Conservation (phyloP, 2,888 invertebrate genomes). For the Rhodophaea formosa region DNA sequence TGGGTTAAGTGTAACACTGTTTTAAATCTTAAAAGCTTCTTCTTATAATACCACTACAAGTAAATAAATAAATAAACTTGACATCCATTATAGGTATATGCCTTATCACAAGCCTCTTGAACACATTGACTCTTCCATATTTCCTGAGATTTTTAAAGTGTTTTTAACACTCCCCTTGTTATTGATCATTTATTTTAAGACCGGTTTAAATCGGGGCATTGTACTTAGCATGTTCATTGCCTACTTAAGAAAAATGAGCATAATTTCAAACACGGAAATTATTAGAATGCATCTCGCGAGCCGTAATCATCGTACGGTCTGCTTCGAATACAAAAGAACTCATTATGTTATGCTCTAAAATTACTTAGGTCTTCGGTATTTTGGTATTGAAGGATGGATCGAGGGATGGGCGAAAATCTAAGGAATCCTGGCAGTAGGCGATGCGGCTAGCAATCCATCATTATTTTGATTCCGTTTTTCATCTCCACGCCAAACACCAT, state of each 20-base stretch:
- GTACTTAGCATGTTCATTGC: neutral
- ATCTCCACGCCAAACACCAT: no score
- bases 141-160: no score
- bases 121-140: neutral
- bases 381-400: neutral
- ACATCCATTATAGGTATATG: no score
- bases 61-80: no score
- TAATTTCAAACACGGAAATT: conserved; percentile 21
- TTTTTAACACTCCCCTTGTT: no score
- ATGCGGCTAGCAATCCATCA: no score
- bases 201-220: neutral
- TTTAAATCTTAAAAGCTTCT: no score
- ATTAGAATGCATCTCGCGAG: conserved; percentile 16
- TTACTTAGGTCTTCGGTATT: conserved; percentile 1
- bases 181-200: neutral
- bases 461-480: no score
- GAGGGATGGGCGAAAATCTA: no score
- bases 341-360: neutral
- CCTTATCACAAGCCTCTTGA: no score
- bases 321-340: conserved; percentile 9
- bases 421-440: no score
- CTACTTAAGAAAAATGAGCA: conserved; percentile 4
- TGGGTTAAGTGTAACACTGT: neutral
- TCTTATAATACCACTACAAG: no score
- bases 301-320: conserved; percentile 3